phyloP scores from a whole-genome alignment of 2,797 vertebrate genomes.

The Sebastolobus altivelis region DNA sequence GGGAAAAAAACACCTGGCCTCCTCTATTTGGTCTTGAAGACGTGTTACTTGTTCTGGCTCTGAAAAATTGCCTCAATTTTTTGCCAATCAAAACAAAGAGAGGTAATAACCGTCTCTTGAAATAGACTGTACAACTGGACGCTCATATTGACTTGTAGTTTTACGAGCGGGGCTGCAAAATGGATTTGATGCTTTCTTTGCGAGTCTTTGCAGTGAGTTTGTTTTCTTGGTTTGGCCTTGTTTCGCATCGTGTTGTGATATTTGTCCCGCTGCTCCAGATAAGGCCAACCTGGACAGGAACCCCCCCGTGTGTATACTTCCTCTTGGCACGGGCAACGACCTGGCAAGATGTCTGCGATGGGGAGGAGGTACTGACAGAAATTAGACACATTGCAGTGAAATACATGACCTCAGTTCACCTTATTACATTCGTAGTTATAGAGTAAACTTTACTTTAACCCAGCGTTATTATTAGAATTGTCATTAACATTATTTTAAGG shows the following conservation, averaged over 20 bases:
- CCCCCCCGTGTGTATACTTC: slow-evolving; percentile 95
- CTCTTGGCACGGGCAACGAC: slow-evolving; percentile 96
- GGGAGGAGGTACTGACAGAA: slow-evolving; percentile 92
- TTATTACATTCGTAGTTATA: background rate
- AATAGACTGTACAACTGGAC: slow-evolving; percentile 72
- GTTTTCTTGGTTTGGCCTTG: slow-evolving; percentile 29
- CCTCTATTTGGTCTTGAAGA: slow-evolving; percentile 73
- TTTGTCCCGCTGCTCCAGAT: slow-evolving; percentile 83
- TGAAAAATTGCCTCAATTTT: slow-evolving; percentile 88
- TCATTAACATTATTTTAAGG: background rate
- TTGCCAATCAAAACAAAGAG: slow-evolving; percentile 87
- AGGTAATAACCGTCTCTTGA: slow-evolving; percentile 78
- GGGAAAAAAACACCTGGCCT: slow-evolving; percentile 61
- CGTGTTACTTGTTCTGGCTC: slow-evolving; percentile 72
- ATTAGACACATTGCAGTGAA: slow-evolving; percentile 26
- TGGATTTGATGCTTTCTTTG: slow-evolving; percentile 53
- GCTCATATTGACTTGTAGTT: slow-evolving; percentile 49
- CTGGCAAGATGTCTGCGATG: slow-evolving; percentile 95
- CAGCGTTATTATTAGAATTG: background rate
- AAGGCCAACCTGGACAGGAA: slow-evolving; percentile 93
- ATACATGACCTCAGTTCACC: slow-evolving; percentile 16
- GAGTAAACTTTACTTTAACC: background rate
- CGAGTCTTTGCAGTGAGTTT: slow-evolving; percentile 40
- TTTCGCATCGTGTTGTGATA: slow-evolving; percentile 53
- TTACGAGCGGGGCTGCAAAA: slow-evolving; percentile 53